Base-by-base conservation (phyloP, 2,113 vertebrate species). In the Psilopsiagon aurifrons region DNA sequence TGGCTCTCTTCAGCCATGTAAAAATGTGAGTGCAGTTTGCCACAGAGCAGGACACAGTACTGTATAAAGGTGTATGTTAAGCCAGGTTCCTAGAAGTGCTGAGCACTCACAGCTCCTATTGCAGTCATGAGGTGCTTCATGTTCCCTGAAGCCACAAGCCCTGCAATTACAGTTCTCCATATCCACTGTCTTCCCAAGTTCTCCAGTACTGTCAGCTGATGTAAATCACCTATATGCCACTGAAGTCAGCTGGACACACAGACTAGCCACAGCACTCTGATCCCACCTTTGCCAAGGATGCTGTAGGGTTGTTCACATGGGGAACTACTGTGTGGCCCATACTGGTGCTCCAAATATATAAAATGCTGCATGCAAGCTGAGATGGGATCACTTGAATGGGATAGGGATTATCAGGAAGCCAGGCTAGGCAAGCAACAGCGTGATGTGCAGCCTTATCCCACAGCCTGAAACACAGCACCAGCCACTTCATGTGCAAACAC, bases 311-410 rank as follows among this genome's bases (percentile, higher is more conserved):
- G 44, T 17, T 83, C 43, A 41, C 35, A 9, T 4, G 41, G 19
- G 7, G 41, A 55, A 47, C 75, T 70, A 46, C 47, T 18, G 69
- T 51, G 69, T 82, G 83, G 67, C 84, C 51, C 67, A 24, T 7
- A 25, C 24, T 12, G 69, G 44, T 16, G 78, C 33, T 76, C n/a
- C 57, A 75, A 67, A 92, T 81, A 44, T 5, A 62, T 59, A 47
- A 93, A 94, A 94, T 70, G 85, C 75, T 80, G 54, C 59, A 12
- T 13, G 75, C 59, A 77, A 95, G 54, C 37, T 66, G 78, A 95
- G 91, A 33, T 62, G 74, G 44, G 82, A 63, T 66, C 6, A 20
- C 82, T 87, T 27, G 67, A 57, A 89, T 10, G 67, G 78, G 89
- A 24, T 0, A 57, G 59, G 83, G 91, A 90, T 90, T 87, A 90